Percentiles rank a stretch among this genome's conserved stretches.
These are phyloP conservation scores for Charadrius vociferus DNA, from an alignment of 2,113 vertebrate genomes.

Conservation along the genomic window DNA sequence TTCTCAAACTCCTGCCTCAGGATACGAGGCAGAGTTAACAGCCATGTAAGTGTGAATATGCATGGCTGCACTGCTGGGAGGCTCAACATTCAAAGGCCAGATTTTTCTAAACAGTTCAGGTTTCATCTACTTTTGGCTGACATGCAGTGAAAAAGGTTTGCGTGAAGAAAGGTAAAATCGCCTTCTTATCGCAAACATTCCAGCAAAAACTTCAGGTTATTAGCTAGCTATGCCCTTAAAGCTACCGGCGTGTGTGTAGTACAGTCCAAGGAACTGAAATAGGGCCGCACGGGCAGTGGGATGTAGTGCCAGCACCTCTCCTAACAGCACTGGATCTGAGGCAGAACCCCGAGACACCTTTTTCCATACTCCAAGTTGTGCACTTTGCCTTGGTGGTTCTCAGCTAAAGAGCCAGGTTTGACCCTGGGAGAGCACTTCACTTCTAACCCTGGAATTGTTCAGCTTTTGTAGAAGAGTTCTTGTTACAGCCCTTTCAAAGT, in stretches of 20 bases:
- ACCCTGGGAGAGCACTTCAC: not conserved
- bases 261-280: not conserved
- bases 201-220: not conserved
- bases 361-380: not conserved
- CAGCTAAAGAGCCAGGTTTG: not conserved
- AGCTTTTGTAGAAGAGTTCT: not conserved
- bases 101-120: constrained; percentile 10
- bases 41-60: constrained; percentile 21
- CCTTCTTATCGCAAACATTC: not conserved
- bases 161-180: not conserved
- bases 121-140: constrained; percentile 14
- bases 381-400: not conserved
- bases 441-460: not conserved
- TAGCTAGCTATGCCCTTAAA: not conserved
- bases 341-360: not conserved
- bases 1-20: constrained; percentile 38
- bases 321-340: not conserved
- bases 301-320: not conserved
- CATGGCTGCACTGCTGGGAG: constrained; percentile 1
- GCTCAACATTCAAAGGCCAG: constrained; percentile 22
- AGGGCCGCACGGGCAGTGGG: not conserved
- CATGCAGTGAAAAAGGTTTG: not conserved
- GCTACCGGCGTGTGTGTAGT: fast-evolving
- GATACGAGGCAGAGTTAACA: constrained; percentile 37
- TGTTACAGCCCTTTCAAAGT: not conserved